Evolutionary conservation across 2,797 vertebrate species (phyloP).

Genomic region (Mormyrops boulengeri): DNA sequence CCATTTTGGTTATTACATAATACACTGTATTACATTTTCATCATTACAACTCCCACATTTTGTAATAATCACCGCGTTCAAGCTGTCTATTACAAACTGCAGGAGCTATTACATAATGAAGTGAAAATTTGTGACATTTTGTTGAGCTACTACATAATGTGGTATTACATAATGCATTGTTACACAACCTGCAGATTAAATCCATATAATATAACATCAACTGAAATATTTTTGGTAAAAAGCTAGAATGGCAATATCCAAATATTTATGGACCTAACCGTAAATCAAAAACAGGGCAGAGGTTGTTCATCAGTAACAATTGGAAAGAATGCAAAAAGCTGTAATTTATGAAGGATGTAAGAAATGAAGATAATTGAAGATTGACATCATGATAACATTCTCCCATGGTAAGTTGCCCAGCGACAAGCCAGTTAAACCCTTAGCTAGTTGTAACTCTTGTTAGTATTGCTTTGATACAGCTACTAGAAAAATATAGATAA

Average conservation of each 20-base stretch:
- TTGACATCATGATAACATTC: not conserved
- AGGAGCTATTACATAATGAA: too few relatives aligned
- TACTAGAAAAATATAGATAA: not conserved
- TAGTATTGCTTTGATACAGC: not conserved
- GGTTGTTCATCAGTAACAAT: not conserved
- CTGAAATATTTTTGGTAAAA: too few relatives aligned
- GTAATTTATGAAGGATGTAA: not conserved
- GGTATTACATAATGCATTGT: too few relatives aligned
- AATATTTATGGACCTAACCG: not conserved
- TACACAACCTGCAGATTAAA: too few relatives aligned
- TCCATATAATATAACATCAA: too few relatives aligned
- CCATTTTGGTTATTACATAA: too few relatives aligned
- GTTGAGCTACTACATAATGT: too few relatives aligned
- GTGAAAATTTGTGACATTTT: too few relatives aligned
- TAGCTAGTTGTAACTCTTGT: not conserved
- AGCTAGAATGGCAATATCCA: not conserved
- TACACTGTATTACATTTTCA: too few relatives aligned
- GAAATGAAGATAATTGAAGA: not conserved
- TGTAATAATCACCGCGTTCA: too few relatives aligned
- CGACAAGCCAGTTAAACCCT: not conserved
- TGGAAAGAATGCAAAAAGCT: not conserved
- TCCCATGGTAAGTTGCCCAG: not conserved
- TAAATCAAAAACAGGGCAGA: not conserved
- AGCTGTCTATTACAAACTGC: too few relatives aligned
- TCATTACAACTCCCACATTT: too few relatives aligned